A percentile compares a stretch with the other conserved stretches of the same genome.
Conservation (phyloP, 2,113 vertebrate species). For the Puma concolor region DNA sequence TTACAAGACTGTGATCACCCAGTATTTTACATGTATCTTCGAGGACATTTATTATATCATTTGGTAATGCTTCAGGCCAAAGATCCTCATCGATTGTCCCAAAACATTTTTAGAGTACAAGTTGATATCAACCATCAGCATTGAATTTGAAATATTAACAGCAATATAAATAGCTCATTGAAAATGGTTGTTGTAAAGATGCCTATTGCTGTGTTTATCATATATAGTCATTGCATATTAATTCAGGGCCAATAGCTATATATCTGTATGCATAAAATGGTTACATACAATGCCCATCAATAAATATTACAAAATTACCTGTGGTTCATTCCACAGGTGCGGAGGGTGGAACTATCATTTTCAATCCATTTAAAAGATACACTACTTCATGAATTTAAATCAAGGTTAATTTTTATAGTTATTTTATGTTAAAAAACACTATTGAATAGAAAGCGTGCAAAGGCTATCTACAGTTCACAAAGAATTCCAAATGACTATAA, state of each 20-base stretch:
- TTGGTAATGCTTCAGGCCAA: conserved; percentile 1
- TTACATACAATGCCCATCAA: background rate
- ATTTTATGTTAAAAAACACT: conserved; percentile 35
- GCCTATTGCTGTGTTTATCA: background rate
- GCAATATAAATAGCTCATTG: conserved; percentile 14
- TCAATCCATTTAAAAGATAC: background rate
- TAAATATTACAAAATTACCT: conserved; percentile 47
- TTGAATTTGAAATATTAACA: conserved; percentile 15
- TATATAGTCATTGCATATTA: background rate
- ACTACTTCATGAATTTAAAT: conserved; percentile 49
- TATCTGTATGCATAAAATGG: background rate
- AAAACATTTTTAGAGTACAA: conserved; percentile 44
- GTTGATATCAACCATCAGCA: conserved; percentile 24
- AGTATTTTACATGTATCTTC: background rate
- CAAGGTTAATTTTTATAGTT: background rate
- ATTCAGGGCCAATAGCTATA: conserved; percentile 43
- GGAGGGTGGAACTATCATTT: conserved; percentile 1
- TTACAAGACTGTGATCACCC: background rate
- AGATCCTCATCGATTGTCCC: background rate
- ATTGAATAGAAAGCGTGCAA: conserved; percentile 2
- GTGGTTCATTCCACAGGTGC: background rate
- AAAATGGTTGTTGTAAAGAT: conserved; percentile 55
- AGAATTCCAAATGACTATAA: background rate
- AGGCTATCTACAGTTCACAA: background rate
- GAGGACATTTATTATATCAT: background rate